Evolutionary conservation across 2,888 invertebrate species (phyloP).

Genomic region (Scaptomyza reducta): DNA sequence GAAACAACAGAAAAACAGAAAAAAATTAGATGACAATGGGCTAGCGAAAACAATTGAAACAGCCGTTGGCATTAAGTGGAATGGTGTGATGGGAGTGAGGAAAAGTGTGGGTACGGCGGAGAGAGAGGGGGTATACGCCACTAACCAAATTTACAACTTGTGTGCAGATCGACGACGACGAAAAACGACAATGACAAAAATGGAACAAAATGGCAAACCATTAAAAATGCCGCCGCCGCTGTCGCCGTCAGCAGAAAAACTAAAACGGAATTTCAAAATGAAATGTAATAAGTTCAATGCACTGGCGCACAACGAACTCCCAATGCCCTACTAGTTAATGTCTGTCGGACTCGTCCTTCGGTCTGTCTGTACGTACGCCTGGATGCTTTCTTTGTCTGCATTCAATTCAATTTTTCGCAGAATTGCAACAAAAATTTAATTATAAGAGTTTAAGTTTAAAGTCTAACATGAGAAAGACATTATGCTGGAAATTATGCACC

Average conservation of each 20-base stretch:
- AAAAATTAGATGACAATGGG: slow-evolving; percentile 61
- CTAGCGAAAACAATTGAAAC: slow-evolving; percentile 60
- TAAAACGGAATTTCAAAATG: slow-evolving; percentile 51
- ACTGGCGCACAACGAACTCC: slow-evolving; percentile 49
- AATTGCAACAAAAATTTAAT: not conserved
- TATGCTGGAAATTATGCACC: no score
- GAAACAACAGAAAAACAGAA: slow-evolving; percentile 3
- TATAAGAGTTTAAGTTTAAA: slow-evolving; percentile 1
- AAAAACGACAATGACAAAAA: slow-evolving; percentile 32
- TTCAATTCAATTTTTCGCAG: slow-evolving; percentile 15
- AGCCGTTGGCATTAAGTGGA: slow-evolving; percentile 46
- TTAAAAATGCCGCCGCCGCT: slow-evolving; percentile 65
- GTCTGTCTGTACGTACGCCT: not conserved
- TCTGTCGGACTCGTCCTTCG: not conserved
- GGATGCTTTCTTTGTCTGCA: not conserved
- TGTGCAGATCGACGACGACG: slow-evolving; percentile 39
- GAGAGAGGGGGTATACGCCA: slow-evolving; percentile 8
- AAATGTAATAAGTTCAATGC: slow-evolving; percentile 54
- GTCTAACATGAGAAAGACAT: not conserved
- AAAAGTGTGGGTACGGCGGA: not conserved
- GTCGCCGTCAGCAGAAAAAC: slow-evolving; percentile 49
- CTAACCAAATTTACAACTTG: slow-evolving; percentile 73
- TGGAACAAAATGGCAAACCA: slow-evolving; percentile 62
- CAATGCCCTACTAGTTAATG: slow-evolving; percentile 23
- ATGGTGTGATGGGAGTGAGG: slow-evolving; percentile 8